Percentiles rank a stretch among this genome's conserved stretches.
Evolutionary conservation across 2,797 vertebrate genomes (phyloP).

Genomic region (Chloroceryle amazona): DNA sequence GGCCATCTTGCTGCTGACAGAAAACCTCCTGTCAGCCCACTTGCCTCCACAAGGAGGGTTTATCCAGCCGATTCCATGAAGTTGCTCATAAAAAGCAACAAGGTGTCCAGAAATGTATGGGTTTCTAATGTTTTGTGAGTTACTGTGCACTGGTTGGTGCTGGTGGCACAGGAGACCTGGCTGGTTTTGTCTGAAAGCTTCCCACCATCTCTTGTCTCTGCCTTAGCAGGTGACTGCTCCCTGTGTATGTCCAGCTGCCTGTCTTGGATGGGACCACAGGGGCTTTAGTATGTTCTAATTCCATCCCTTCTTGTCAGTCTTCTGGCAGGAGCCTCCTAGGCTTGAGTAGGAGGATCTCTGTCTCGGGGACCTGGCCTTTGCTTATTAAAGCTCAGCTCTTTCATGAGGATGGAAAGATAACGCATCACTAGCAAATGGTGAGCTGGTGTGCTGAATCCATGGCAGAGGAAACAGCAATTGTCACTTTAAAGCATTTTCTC

Average conservation of each 20-base stretch:
- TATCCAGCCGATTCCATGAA: background rate
- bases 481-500: no score
- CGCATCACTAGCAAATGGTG: background rate
- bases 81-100: background rate
- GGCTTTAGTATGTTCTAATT: background rate
- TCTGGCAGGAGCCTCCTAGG: background rate
- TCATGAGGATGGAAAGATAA: background rate
- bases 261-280: rapidly evolving
- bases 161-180: background rate
- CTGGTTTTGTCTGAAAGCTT: background rate
- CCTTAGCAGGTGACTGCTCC: background rate
- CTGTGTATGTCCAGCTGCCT: background rate
- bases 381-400: background rate
- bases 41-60: background rate
- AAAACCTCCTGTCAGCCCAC: background rate
- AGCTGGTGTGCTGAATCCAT: background rate
- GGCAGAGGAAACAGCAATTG: background rate
- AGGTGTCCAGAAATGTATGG: background rate
- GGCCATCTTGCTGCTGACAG: background rate
- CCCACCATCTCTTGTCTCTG: background rate
- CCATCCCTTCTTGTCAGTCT: background rate
- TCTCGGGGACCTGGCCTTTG: background rate
- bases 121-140: background rate
- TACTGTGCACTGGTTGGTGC: rapidly evolving
- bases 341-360: background rate